phyloP scores from a whole-genome alignment of 1,140 invertebrate genomes.

The Ostrea edulis region DNA sequence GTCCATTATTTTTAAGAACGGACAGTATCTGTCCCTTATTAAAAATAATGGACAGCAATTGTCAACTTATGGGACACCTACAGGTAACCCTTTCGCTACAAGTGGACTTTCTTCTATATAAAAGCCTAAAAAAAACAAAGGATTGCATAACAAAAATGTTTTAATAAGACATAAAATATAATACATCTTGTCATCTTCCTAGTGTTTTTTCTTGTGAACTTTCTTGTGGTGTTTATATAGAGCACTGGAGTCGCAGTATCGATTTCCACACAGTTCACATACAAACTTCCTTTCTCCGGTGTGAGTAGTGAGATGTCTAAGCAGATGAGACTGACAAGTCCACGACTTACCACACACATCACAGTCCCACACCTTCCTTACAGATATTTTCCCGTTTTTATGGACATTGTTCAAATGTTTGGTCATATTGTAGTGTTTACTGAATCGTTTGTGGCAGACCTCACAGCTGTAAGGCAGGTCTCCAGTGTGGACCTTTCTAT shows the following conservation, averaged over 20 bases:
- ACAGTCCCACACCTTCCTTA: not conserved
- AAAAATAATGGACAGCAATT: no score
- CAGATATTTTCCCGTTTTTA: not conserved
- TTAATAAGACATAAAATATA: no score
- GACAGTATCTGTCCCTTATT: no score
- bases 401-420: constrained; percentile 19
- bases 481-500: not conserved
- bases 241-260: not conserved
- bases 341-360: not conserved
- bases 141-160: no score
- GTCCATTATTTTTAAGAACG: no score
- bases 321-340: not conserved
- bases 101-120: no score
- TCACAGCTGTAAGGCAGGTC: constrained; percentile 43
- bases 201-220: not conserved
- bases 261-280: not conserved
- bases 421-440: not conserved
- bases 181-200: no score
- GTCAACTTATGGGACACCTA: no score
- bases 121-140: no score
- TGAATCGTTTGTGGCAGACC: constrained; percentile 34
- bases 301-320: not conserved
- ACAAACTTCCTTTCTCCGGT: not conserved
- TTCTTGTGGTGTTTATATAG: not conserved
- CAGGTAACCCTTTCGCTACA: no score